Evolutionary conservation across 2,113 vertebrate genomes (phyloP).

Genomic region (Trichechus manatus): DNA sequence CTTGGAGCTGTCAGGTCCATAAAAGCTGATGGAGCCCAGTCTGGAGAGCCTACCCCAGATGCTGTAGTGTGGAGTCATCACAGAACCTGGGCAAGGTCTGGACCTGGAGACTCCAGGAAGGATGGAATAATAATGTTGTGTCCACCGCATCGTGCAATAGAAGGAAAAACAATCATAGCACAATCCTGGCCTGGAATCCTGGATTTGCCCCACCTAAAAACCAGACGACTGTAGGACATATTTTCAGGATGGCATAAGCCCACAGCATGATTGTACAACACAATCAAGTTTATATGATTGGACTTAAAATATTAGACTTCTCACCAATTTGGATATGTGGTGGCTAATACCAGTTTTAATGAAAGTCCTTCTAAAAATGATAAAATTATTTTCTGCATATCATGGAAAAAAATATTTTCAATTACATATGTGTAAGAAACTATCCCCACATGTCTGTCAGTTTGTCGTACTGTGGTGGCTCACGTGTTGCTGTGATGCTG

Average conservation of each 20-base stretch:
- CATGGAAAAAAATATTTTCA: conserved; percentile 17
- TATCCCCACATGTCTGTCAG: neutral
- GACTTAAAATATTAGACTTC: neutral
- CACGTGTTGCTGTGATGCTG: too few species aligned
- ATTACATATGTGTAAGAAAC: conserved; percentile 36
- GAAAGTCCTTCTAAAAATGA: conserved; percentile 52
- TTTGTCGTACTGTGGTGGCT: too few species aligned
- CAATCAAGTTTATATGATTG: neutral
- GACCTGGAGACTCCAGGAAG: neutral
- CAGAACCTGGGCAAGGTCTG: neutral
- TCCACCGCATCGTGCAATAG: neutral
- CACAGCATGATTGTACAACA: neutral
- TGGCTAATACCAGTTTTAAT: neutral
- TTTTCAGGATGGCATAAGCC: neutral
- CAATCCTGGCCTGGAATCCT: neutral
- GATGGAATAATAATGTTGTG: neutral
- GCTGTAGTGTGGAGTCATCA: neutral
- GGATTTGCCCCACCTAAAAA: neutral
- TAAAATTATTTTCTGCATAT: conserved; percentile 39
- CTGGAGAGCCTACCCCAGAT: neutral
- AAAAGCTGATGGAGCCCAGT: neutral
- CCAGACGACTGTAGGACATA: fast-evolving
- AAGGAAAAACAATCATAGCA: neutral
- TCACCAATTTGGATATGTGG: neutral
- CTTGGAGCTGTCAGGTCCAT: neutral